Percentiles rank a stretch among this genome's conserved stretches.
Conservation (phyloP, 2,113 vertebrate genomes). For the Grammomys surdaster region DNA sequence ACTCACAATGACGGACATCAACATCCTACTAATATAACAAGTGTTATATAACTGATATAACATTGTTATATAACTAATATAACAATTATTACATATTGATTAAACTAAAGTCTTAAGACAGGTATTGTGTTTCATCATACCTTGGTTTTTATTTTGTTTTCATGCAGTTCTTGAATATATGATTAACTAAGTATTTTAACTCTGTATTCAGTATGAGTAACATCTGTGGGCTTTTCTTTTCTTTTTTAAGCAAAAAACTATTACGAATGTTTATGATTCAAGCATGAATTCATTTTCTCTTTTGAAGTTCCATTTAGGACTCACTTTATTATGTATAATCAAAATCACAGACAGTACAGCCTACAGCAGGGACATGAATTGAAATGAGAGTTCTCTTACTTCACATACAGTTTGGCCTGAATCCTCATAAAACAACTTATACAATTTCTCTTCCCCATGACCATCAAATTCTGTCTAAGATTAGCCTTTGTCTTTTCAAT, state of each 20-base stretch:
- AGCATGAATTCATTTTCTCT: slow-evolving; percentile 2
- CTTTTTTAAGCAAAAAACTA: neutral
- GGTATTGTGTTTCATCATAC: neutral
- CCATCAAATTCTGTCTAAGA: neutral
- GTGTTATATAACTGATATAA: neutral
- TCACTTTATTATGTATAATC: neutral
- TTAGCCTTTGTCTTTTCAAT: neutral
- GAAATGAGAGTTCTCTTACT: slow-evolving; percentile 12
- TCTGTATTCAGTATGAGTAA: neutral
- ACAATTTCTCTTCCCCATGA: neutral
- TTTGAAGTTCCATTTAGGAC: neutral
- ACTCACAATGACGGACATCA: neutral
- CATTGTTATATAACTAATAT: no score
- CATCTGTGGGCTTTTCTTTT: neutral
- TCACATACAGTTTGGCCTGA: neutral
- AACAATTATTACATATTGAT: neutral
- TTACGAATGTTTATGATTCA: slow-evolving; percentile 3
- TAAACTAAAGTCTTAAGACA: neutral
- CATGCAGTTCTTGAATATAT: neutral
- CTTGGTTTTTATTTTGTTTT: neutral
- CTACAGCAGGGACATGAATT: neutral
- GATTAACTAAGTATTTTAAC: neutral
- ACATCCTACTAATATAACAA: neutral
- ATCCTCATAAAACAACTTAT: neutral
- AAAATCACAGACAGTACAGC: neutral